phyloP scores from a whole-genome alignment of 2,113 vertebrate genomes.

The Nothobranchius kuhntae region DNA sequence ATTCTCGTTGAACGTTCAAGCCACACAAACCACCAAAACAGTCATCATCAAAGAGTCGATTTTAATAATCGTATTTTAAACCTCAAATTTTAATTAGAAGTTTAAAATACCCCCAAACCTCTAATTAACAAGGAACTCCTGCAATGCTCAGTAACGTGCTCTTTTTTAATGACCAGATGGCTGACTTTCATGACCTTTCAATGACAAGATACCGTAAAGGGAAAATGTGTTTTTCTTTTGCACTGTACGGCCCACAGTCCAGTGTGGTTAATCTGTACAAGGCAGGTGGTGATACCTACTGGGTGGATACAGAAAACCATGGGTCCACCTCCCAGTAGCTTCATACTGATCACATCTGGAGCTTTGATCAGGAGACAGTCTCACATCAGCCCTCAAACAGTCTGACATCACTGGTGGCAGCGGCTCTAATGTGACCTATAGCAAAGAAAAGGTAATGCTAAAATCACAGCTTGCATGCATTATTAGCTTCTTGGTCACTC shows the following conservation, averaged over 20 bases:
- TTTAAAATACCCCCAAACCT: too few relatives aligned
- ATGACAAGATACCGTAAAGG: neutral
- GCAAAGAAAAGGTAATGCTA: neutral
- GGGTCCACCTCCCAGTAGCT: slow-evolving; percentile 69
- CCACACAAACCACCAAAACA: too few relatives aligned
- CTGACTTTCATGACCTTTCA: neutral
- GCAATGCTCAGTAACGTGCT: neutral
- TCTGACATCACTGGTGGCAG: slow-evolving; percentile 75
- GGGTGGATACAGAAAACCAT: slow-evolving; percentile 88
- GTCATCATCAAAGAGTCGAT: too few relatives aligned
- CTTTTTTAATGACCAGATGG: neutral
- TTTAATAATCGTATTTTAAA: too few relatives aligned
- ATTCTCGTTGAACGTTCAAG: too few relatives aligned
- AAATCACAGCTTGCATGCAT: neutral
- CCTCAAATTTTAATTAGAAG: too few relatives aligned
- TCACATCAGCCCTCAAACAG: slow-evolving; percentile 91
- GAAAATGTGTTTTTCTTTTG: neutral
- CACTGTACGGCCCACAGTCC: too few relatives aligned
- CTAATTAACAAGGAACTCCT: neutral
- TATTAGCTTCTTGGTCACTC: too few relatives aligned
- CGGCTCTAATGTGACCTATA: slow-evolving; percentile 69
- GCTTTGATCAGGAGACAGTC: slow-evolving; percentile 79
- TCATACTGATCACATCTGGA: slow-evolving; percentile 85
- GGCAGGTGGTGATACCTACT: slow-evolving; percentile 67
- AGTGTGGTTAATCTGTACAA: neutral